Percentiles rank a stretch among this genome's conserved stretches.
phyloP scores from a whole-genome alignment of 1,140 invertebrate species.

The Drosophila kepulauana region DNA sequence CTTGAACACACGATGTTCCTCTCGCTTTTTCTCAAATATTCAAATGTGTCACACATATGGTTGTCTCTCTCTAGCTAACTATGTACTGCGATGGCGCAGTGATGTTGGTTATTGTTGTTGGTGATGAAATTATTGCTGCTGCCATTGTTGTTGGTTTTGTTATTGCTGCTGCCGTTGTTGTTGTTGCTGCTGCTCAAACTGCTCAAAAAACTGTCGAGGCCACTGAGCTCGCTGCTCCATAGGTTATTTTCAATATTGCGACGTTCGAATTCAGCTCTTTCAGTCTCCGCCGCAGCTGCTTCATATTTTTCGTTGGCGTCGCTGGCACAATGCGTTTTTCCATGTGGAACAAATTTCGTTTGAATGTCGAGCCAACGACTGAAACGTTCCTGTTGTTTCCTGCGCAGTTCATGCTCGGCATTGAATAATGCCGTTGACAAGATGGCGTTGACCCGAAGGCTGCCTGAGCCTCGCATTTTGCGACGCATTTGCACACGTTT shows the following conservation, averaged over 20 bases:
- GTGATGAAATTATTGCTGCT: constrained; percentile 16
- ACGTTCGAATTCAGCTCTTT: constrained; percentile 55
- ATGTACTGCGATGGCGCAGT: constrained; percentile 63
- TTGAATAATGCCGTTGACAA: constrained; percentile 75
- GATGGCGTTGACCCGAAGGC: constrained; percentile 80
- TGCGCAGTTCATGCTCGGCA: constrained; percentile 79
- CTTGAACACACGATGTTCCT: constrained; percentile 15
- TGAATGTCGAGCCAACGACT: constrained; percentile 79
- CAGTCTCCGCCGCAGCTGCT: constrained; percentile 21
- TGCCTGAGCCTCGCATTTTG: constrained; percentile 70
- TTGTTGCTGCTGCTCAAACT: constrained; percentile 70
- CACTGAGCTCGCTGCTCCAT: constrained; percentile 82
- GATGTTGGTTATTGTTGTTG: constrained; percentile 43
- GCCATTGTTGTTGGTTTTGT: constrained; percentile 35
- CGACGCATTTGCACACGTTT: constrained; percentile 84
- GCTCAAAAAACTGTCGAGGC: constrained; percentile 80
- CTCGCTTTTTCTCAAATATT: constrained; percentile 27
- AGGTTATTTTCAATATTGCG: constrained; percentile 73
- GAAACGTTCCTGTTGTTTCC: constrained; percentile 82
- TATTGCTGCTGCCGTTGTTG: constrained; percentile 44
- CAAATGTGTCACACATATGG: constrained; percentile 43
- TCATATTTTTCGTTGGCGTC: constrained; percentile 49
- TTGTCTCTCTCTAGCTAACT: constrained; percentile 68
- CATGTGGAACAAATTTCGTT: constrained; percentile 67
- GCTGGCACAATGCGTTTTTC: constrained; percentile 66